A percentile compares a stretch with the other conserved stretches of the same genome.
Conservation (phyloP, 2,113 vertebrate genomes). For the Nettapus auritus region DNA sequence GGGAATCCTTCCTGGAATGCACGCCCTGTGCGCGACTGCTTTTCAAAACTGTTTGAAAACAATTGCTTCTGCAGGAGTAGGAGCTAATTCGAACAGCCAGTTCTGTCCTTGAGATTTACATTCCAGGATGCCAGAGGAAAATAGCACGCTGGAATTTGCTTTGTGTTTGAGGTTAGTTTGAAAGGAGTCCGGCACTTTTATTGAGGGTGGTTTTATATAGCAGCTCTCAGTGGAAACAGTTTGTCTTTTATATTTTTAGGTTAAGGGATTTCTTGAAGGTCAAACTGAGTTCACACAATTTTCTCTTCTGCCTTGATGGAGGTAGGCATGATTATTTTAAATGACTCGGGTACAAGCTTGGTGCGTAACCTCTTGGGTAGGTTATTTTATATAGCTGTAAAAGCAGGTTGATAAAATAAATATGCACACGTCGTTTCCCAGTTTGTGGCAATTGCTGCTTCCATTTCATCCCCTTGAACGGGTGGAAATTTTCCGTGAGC, state of each 20-base stretch:
- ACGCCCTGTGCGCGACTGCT: neutral
- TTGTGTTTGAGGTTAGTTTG: constrained; percentile 27
- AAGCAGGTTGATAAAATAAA: neutral
- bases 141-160: constrained; percentile 34
- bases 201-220: constrained; percentile 29
- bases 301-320: neutral
- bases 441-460: neutral
- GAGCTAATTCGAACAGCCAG: constrained; percentile 36
- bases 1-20: constrained; percentile 46
- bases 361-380: neutral
- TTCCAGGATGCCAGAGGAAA: constrained; percentile 51
- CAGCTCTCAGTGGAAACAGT: constrained; percentile 45
- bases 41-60: constrained; percentile 46
- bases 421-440: fast-evolving
- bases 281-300: neutral
- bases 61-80: constrained; percentile 45
- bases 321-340: neutral
- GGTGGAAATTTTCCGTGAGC: neutral
- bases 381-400: fast-evolving
- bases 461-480: fast-evolving
- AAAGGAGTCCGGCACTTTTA: neutral
- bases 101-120: constrained; percentile 29
- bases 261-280: constrained; percentile 43
- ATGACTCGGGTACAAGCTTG: neutral
- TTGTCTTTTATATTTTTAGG: constrained; percentile 49